Conservation (phyloP, 2,888 invertebrate species). For the Caenorhabditis sinica region DNA sequence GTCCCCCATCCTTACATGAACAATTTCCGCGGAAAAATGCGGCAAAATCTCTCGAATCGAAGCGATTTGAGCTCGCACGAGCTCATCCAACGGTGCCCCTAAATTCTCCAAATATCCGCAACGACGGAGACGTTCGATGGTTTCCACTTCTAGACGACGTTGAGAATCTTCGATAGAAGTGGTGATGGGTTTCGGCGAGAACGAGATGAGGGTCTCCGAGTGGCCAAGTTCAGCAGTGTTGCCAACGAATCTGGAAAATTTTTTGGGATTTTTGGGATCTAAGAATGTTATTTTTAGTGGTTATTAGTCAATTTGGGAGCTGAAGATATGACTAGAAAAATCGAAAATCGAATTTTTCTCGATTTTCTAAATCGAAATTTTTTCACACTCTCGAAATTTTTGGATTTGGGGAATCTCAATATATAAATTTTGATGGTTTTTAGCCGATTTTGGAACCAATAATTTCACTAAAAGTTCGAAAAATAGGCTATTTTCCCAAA, state of each 20-base stretch:
- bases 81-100: constrained; percentile 32
- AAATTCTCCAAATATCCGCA: constrained; percentile 58
- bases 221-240: constrained; percentile 45
- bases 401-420: too few relatives aligned
- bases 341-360: too few relatives aligned
- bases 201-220: background rate
- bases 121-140: constrained; percentile 42
- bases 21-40: constrained; percentile 38
- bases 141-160: constrained; percentile 46
- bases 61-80: constrained; percentile 37
- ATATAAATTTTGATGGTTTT: too few relatives aligned
- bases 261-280: too few relatives aligned
- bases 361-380: too few relatives aligned
- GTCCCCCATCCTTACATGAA: constrained; percentile 53
- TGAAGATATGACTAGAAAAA: too few relatives aligned
- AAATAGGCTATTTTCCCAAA: too few relatives aligned
- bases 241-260: constrained; percentile 47
- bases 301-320: too few relatives aligned
- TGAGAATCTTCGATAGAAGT: constrained; percentile 42
- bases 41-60: constrained; percentile 56
- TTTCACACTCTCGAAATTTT: too few relatives aligned
- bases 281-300: too few relatives aligned
- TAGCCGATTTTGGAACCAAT: too few relatives aligned
- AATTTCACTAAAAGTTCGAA: too few relatives aligned
- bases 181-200: constrained; percentile 36